These are phyloP conservation scores for Mungos mungo DNA, from an alignment of 2,113 vertebrate genomes.

Conservation along the genomic window DNA sequence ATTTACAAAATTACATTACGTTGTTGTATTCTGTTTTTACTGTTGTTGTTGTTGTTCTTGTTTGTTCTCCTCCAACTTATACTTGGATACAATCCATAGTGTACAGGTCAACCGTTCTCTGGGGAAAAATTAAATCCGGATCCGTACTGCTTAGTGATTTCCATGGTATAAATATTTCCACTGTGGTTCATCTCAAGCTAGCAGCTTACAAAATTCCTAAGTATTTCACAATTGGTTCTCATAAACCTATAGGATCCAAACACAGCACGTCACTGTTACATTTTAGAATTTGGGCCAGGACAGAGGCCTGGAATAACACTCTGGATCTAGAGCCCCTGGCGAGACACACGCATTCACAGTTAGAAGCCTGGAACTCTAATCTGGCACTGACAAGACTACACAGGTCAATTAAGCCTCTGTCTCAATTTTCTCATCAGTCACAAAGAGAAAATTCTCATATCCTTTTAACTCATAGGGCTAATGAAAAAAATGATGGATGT, in stretches of 20 bases:
- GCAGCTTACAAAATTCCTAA: not conserved
- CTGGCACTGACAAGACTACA: not conserved
- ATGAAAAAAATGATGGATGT: not conserved
- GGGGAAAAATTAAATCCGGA: not conserved
- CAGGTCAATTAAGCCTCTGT: constrained; percentile 7
- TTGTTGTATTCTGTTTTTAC: not conserved
- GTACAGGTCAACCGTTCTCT: not conserved
- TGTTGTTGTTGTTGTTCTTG: not conserved
- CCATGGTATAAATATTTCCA: not conserved
- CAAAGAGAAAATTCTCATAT: not conserved
- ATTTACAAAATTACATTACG: not conserved
- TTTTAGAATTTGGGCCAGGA: not conserved
- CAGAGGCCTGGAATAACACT: not conserved
- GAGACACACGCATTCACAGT: not conserved
- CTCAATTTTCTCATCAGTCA: constrained; percentile 16
- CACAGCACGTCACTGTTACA: not conserved
- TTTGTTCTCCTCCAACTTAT: not conserved
- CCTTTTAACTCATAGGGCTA: not conserved
- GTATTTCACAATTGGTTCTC: not conserved
- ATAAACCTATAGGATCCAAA: not conserved
- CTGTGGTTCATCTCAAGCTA: not conserved
- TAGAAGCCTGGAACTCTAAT: not conserved
- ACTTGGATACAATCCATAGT: not conserved
- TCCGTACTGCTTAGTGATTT: not conserved
- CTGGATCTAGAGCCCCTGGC: not conserved